Conservation (phyloP, 2,888 invertebrate genomes). For the Drosophila recens region DNA sequence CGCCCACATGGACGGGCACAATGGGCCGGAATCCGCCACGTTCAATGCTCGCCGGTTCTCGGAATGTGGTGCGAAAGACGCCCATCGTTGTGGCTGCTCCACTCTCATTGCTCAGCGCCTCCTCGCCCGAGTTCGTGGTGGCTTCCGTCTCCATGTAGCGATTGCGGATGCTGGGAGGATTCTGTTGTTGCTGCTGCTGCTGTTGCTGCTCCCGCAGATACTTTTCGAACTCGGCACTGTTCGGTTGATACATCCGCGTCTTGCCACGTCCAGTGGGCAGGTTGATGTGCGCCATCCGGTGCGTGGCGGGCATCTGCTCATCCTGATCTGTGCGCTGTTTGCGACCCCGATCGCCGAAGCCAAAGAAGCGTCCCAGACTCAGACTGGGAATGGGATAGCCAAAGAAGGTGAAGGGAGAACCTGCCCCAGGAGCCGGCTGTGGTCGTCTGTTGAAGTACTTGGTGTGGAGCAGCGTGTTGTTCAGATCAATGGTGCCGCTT, state of each 20-base stretch:
- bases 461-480: slow-evolving; percentile 85
- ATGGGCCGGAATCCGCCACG: slow-evolving; percentile 92
- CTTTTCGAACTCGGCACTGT: slow-evolving; percentile 84
- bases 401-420: slow-evolving; percentile 91
- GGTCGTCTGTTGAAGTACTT: slow-evolving; percentile 83
- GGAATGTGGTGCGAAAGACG: slow-evolving; percentile 83
- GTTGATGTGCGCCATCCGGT: slow-evolving; percentile 77
- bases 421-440: slow-evolving; percentile 52
- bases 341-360: slow-evolving; percentile 83
- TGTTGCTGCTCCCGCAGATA: slow-evolving; percentile 77
- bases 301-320: slow-evolving; percentile 75
- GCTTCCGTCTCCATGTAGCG: slow-evolving; percentile 64
- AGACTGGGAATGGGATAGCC: slow-evolving; percentile 92
- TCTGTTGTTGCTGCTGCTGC: slow-evolving; percentile 60
- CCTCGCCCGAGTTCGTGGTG: slow-evolving; percentile 76
- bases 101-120: slow-evolving; percentile 78
- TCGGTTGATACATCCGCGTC: slow-evolving; percentile 84
- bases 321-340: slow-evolving; percentile 79
- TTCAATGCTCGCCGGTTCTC: slow-evolving; percentile 87
- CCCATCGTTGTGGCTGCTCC: slow-evolving; percentile 72
- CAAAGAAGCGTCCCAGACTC: slow-evolving; percentile 89
- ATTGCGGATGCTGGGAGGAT: slow-evolving; percentile 64
- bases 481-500: slow-evolving; percentile 87
- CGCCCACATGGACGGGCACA: slow-evolving; percentile 89
- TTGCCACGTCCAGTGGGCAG: slow-evolving; percentile 75